Evolutionary conservation across 2,113 vertebrate species (phyloP).

Genomic region (Craseonycteris thonglongyai): DNA sequence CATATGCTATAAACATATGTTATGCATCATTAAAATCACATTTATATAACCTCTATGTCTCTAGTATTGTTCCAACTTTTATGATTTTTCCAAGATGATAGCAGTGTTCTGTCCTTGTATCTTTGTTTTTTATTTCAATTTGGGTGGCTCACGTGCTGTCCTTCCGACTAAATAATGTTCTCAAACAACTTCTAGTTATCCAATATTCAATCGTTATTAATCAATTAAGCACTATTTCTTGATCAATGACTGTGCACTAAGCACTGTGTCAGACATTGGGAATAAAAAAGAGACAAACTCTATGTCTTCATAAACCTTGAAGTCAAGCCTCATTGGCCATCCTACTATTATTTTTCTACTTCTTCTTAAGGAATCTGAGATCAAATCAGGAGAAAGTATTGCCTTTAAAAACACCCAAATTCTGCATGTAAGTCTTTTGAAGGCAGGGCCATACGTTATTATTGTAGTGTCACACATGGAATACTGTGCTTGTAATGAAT

Average conservation of each 20-base stretch:
- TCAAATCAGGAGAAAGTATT: neutral
- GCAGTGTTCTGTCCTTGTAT: neutral
- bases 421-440: neutral
- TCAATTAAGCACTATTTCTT: neutral
- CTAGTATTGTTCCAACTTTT: neutral
- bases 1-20: neutral
- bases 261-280: neutral
- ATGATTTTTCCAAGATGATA: neutral
- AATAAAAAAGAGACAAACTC: neutral
- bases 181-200: neutral
- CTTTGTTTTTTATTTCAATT: neutral
- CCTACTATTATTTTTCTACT: neutral
- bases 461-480: neutral
- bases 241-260: neutral
- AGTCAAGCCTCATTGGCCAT: neutral
- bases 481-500: neutral
- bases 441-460: neutral
- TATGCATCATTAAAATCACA: neutral
- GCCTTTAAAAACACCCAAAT: neutral
- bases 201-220: neutral
- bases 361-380: neutral
- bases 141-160: fast-evolving
- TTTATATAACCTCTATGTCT: neutral
- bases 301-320: neutral
- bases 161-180: neutral